phyloP scores from a whole-genome alignment of 2,888 invertebrate species.

The Cancer borealis region DNA sequence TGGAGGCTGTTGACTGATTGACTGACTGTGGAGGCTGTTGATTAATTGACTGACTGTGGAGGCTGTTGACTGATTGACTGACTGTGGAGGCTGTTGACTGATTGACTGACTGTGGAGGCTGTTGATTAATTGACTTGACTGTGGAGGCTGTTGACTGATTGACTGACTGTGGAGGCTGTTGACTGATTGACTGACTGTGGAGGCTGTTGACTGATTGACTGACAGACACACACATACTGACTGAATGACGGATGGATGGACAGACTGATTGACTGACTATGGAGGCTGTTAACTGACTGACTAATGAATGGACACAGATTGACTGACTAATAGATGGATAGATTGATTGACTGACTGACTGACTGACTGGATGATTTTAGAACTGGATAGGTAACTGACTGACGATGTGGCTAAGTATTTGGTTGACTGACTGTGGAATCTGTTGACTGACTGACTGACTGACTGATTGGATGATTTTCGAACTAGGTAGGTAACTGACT shows the following conservation, averaged over 20 bases:
- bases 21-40: not conserved
- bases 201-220: not conserved
- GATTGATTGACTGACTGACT: not conserved
- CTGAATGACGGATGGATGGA: not conserved
- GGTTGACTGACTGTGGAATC: too few species aligned
- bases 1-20: too few species aligned
- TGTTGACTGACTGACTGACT: not conserved
- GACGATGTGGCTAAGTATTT: too few species aligned
- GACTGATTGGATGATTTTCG: too few species aligned
- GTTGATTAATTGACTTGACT: not conserved
- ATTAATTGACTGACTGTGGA: not conserved
- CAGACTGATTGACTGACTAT: too few species aligned
- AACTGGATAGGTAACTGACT: not conserved
- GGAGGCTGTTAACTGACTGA: not conserved
- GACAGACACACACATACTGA: not conserved
- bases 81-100: too few species aligned
- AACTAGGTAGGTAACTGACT: too few species aligned
- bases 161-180: not conserved
- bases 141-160: not conserved
- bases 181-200: not conserved
- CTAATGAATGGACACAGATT: not conserved
- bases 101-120: not conserved
- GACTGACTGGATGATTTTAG: not conserved
- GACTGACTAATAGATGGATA: not conserved
- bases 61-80: not conserved